Evolutionary conservation across 2,888 invertebrate species (phyloP).

Genomic region (Scaptomyza flava): DNA sequence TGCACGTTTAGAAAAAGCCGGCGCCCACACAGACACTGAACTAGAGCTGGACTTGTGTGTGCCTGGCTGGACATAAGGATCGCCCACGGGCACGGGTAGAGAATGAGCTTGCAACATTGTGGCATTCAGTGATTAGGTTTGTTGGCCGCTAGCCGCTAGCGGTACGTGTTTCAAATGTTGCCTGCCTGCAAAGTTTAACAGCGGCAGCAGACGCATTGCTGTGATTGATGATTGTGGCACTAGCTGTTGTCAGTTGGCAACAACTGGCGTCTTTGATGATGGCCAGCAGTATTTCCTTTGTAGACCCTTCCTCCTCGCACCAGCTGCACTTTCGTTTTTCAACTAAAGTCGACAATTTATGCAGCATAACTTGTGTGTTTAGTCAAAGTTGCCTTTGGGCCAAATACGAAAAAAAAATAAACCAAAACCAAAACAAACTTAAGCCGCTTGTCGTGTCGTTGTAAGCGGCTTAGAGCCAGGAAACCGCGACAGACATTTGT

Average conservation of each 20-base stretch:
- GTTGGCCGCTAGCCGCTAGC: neutral
- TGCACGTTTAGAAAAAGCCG: constrained; percentile 45
- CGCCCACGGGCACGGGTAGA: constrained; percentile 42
- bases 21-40: constrained; percentile 44
- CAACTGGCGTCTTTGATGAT: constrained; percentile 59
- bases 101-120: constrained; percentile 55
- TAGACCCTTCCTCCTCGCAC: constrained; percentile 1
- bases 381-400: constrained; percentile 42
- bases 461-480: constrained; percentile 67
- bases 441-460: neutral
- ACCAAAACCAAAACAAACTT: neutral
- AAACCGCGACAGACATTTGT: constrained; percentile 64
- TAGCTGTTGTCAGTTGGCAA: constrained; percentile 48
- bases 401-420: neutral
- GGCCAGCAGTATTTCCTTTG: constrained; percentile 28
- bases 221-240: constrained; percentile 74
- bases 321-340: constrained; percentile 61
- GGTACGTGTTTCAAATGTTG: constrained; percentile 37
- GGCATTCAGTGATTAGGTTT: constrained; percentile 49
- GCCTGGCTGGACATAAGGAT: constrained; percentile 27
- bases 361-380: constrained; percentile 69
- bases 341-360: constrained; percentile 74
- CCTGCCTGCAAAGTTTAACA: constrained; percentile 48
- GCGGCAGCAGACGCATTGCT: constrained; percentile 19
- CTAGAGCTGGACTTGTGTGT: constrained; percentile 10